Conservation (phyloP, 2,888 invertebrate genomes). For the Oligia latruncula region DNA sequence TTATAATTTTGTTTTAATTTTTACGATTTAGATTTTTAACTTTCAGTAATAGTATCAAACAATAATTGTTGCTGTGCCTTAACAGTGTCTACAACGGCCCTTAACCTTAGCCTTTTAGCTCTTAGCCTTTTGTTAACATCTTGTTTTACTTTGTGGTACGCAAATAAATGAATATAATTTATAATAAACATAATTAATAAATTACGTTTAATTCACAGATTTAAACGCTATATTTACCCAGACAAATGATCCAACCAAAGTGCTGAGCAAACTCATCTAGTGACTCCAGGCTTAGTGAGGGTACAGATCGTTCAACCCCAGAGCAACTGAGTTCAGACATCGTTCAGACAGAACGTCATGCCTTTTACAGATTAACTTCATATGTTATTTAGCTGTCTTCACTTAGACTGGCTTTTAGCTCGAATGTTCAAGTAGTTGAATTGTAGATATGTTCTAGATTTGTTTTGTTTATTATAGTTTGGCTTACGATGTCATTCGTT, state of each 20-base stretch:
- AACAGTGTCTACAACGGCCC: no score
- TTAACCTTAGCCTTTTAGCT: no score
- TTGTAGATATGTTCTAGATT: not conserved
- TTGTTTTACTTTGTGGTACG: no score
- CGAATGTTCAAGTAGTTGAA: not conserved
- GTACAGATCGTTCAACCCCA: constrained; percentile 16
- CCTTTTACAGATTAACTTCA: constrained; percentile 28
- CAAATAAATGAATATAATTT: no score
- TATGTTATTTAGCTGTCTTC: constrained; percentile 14
- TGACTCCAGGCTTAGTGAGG: constrained; percentile 6
- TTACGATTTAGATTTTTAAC: no score
- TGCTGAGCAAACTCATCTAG: constrained; percentile 6
- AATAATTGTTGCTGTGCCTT: no score
- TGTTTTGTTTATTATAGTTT: constrained; percentile 3
- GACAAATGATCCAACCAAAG: constrained; percentile 9
- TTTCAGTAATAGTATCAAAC: no score
- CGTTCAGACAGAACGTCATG: not conserved
- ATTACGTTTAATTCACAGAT: no score
- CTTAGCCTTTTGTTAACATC: no score
- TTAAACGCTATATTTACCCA: constrained; percentile 16
- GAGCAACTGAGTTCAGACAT: constrained; percentile 1
- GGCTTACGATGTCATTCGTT: not conserved
- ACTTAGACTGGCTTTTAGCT: not conserved
- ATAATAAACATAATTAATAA: not conserved
- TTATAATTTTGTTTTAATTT: no score